Percentiles rank a stretch among this genome's conserved stretches.
Conservation (phyloP, 2,113 vertebrate genomes). For the Ranitomeya variabilis region DNA sequence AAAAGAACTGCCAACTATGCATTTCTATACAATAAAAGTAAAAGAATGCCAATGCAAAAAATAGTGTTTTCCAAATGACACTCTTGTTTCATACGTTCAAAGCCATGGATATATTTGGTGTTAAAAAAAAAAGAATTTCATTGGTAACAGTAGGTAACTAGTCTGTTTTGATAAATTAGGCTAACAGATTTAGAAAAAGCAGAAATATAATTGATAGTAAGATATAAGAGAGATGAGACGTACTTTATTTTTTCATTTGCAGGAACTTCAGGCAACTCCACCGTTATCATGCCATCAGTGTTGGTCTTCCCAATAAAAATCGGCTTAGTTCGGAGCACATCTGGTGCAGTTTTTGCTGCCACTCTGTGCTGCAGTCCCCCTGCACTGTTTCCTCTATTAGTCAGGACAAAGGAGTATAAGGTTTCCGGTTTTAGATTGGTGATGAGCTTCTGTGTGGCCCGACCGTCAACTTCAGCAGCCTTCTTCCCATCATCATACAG, state of each 20-base stretch:
- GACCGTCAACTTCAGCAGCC: constrained; percentile 94
- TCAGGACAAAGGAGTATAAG: constrained; percentile 94
- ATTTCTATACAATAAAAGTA: no score
- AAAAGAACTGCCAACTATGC: no score
- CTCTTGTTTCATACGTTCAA: no score
- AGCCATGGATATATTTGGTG: no score
- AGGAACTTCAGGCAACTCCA: constrained; percentile 89
- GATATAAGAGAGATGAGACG: constrained; percentile 60
- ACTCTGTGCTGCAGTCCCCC: constrained; percentile 96
- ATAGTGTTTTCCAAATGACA: no score
- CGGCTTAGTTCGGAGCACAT: constrained; percentile 91
- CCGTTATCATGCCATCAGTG: constrained; percentile 93
- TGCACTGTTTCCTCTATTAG: constrained; percentile 95
- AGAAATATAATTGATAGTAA: background rate
- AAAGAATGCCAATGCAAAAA: no score
- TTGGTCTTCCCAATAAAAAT: constrained; percentile 91
- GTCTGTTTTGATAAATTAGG: no score
- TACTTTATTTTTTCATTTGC: constrained; percentile 90
- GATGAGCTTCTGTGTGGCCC: constrained; percentile 93
- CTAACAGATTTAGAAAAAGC: background rate
- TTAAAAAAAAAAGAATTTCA: no score
- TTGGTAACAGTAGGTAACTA: no score
- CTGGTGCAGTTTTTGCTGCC: constrained; percentile 91
- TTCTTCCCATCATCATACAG: constrained; percentile 98
- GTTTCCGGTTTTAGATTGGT: constrained; percentile 96